These are phyloP conservation scores for Troides helena DNA, from an alignment of 2,888 invertebrate genomes.

Conservation along the genomic window DNA sequence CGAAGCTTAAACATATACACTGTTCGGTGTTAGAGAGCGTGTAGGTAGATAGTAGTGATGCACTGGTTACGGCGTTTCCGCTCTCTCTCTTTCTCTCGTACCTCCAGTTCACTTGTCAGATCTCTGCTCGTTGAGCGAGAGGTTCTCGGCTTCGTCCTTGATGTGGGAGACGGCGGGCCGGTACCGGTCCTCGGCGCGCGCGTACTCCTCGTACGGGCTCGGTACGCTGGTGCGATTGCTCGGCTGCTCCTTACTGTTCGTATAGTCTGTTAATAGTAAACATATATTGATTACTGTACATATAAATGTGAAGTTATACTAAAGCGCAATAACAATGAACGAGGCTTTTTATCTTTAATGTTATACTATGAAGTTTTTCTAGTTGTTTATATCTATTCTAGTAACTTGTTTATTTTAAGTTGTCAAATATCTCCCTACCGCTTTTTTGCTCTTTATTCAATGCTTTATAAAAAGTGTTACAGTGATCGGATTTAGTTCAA, in stretches of 20 bases:
- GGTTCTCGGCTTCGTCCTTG: constrained; percentile 76
- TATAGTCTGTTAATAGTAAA: constrained; percentile 48
- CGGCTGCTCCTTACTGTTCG: constrained; percentile 65
- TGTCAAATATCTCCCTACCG: too few relatives aligned
- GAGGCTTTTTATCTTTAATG: too few relatives aligned
- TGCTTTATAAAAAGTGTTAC: too few relatives aligned
- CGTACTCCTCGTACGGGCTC: constrained; percentile 72
- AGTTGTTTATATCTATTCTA: too few relatives aligned
- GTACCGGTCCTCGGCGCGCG: constrained; percentile 65
- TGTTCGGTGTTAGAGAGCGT: constrained; percentile 21
- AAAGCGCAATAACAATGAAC: too few relatives aligned
- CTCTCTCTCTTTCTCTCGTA: constrained; percentile 4
- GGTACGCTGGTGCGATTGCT: constrained; percentile 70
- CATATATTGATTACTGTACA: too few relatives aligned
- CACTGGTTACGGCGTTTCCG: not conserved
- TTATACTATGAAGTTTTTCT: too few relatives aligned
- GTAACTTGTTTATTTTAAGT: too few relatives aligned
- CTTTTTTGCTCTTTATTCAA: too few relatives aligned
- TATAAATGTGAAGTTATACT: too few relatives aligned
- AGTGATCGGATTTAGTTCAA: too few relatives aligned
- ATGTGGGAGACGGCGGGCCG: constrained; percentile 69
- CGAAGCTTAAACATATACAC: not conserved
- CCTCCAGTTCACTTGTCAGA: constrained; percentile 63
- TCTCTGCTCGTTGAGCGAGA: constrained; percentile 76
- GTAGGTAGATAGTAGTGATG: not conserved